These are phyloP conservation scores for Sinelater perroti DNA, from an alignment of 2,888 invertebrate genomes.

Conservation along the genomic window DNA sequence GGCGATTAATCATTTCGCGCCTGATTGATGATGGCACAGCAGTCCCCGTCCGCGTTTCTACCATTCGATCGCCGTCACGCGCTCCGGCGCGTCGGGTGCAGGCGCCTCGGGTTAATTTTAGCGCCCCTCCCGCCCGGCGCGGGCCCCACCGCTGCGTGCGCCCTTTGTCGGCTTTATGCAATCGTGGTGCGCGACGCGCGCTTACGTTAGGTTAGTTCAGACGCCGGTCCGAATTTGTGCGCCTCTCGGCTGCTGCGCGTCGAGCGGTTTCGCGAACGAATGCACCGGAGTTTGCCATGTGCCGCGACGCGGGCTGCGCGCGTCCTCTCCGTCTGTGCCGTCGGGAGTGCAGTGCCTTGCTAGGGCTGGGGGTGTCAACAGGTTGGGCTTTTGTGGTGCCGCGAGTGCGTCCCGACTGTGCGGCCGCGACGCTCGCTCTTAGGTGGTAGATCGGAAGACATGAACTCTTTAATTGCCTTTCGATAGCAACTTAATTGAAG, in stretches of 20 bases:
- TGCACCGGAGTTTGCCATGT: conserved; percentile 28
- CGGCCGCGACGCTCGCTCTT: no score
- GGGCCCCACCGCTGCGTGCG: conserved; percentile 26
- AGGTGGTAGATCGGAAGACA: no score
- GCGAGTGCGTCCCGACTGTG: no score
- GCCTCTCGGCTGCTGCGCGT: conserved; percentile 37
- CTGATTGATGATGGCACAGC: no score
- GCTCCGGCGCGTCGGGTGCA: no score
- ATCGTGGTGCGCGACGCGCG: conserved; percentile 37
- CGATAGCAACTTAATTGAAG: no score
- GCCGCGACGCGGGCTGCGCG: conserved; percentile 6
- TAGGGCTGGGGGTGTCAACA: neutral
- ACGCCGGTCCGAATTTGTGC: conserved; percentile 38
- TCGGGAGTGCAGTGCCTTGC: neutral
- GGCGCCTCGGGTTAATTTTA: conserved; percentile 24
- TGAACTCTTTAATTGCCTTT: no score
- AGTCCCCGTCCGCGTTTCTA: no score
- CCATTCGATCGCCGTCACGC: no score
- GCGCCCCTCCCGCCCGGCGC: conserved; percentile 12
- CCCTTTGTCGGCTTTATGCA: conserved; percentile 38
- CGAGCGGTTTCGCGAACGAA: conserved; percentile 25
- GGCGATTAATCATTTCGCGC: no score
- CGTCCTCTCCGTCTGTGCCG: conserved; percentile 26
- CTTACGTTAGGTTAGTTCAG: conserved; percentile 50
- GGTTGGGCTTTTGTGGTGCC: no score